Evolutionary conservation across 2,113 vertebrate genomes (phyloP), one percentile per base, ranked within the genome.

Genomic region (Edolisoma coerulescens): DNA sequence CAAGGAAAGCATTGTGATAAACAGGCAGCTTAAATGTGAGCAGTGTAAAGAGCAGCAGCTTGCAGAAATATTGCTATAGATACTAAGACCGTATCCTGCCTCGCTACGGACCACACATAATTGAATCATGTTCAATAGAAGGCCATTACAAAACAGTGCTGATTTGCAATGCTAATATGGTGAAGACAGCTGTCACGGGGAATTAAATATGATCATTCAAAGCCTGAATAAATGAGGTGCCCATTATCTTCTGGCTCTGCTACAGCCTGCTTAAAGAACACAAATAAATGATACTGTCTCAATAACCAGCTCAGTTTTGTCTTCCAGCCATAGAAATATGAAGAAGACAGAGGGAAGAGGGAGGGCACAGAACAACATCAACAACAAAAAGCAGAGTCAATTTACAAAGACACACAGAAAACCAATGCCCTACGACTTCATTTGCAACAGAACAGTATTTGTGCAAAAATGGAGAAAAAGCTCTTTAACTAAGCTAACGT

Each of bases 141-240:
- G 96, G 97, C 98, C 96, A 98, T 98, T 98, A 98, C 97, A 98
- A 98, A 98, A 98, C 97, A 83, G 75, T 97, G 95, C 96, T 98
- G 96, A 98, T 98, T 98, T 98, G 98, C 98, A 98, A 98, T 98
- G 98, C 98, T 98, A 98, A 98, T 98, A 83, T 77, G 81, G 94
- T 86, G 95, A 98, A 98, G 98, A 98, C 98, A 98, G 98, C 98
- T 98, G 98, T 98, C 98, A 98, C 98, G 96, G 97, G 95, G 98
- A 98, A 98, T 98, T 98, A 98, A 98, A 98, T 98, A 98, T 98
- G 97, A 98, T 98, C 98, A 98, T 98, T 98, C 97, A 98, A 97
- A 98, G 98, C 96, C 97, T 98, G 98, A 98, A 98, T 98, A 98
- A 98, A 98, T 98, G 98, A 98, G 98, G 97, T 98, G 92, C 98